A percentile compares a stretch with the other conserved stretches of the same genome.
Conservation (phyloP, 2,797 vertebrate species). For the Sitta carolinensis region DNA sequence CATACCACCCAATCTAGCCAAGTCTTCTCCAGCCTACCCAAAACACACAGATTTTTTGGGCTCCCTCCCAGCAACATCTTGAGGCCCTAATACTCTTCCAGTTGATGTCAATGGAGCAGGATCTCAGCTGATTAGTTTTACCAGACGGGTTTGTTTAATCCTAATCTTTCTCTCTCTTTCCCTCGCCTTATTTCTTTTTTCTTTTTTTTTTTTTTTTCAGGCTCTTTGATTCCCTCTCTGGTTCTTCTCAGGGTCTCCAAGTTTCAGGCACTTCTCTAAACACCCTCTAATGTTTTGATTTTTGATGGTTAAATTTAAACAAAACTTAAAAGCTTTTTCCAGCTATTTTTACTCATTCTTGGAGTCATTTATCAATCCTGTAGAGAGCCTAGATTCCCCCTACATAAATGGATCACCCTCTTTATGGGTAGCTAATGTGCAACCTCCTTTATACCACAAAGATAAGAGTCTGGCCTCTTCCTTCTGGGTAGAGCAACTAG, state of each 20-base stretch:
- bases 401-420: background rate
- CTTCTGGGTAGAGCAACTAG: background rate
- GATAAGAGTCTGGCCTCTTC: background rate
- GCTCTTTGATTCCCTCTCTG: conserved; percentile 53
- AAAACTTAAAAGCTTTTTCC: conserved; percentile 67
- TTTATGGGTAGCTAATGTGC: background rate
- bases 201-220: background rate
- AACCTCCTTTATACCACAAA: background rate
- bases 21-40: background rate
- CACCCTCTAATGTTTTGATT: conserved; percentile 61
- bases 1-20: background rate
- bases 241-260: conserved; percentile 53
- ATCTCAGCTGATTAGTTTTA: conserved; percentile 31
- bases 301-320: conserved; percentile 61
- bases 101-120: background rate
- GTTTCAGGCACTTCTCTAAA: conserved; percentile 61
- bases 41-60: background rate
- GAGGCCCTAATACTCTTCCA: background rate
- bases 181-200: background rate
- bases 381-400: background rate
- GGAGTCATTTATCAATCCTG: conserved; percentile 33
- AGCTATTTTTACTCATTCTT: conserved; percentile 50
- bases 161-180: background rate
- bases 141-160: background rate
- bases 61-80: background rate